A percentile compares a stretch with the other conserved stretches of the same genome.
Evolutionary conservation across 2,113 vertebrate genomes (phyloP).

Genomic region (Petromus typicus): DNA sequence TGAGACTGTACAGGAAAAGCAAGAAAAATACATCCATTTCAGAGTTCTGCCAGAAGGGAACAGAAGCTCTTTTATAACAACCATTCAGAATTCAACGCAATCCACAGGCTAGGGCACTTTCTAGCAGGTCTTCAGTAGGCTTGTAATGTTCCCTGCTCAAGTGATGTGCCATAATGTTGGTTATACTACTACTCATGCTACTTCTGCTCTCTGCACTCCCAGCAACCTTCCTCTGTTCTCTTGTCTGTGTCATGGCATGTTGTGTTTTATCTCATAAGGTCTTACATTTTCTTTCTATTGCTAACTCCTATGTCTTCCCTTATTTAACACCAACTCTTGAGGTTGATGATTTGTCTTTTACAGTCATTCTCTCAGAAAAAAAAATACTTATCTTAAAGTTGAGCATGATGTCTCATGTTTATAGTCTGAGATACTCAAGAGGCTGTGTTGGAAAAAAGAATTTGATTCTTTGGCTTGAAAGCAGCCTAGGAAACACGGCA

Average conservation of each 20-base stretch:
- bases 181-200: not conserved
- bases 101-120: not conserved
- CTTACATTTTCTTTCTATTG: constrained; percentile 10
- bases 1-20: not conserved
- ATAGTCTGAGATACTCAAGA: not conserved
- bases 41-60: not conserved
- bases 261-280: not conserved
- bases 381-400: not conserved
- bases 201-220: not conserved
- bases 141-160: not conserved
- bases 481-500: not conserved
- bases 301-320: not conserved
- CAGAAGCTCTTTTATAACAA: not conserved
- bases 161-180: not conserved
- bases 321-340: not conserved
- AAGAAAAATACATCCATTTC: constrained; percentile 1
- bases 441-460: not conserved
- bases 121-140: not conserved
- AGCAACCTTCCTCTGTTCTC: not conserved
- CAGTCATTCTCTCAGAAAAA: not conserved
- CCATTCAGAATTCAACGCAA: constrained; percentile 12
- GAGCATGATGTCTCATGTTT: not conserved
- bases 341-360: constrained; percentile 13
- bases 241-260: not conserved
- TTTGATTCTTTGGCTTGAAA: not conserved